Base-by-base conservation (phyloP, 2,888 invertebrate genomes). In the Carabus problematicus region DNA sequence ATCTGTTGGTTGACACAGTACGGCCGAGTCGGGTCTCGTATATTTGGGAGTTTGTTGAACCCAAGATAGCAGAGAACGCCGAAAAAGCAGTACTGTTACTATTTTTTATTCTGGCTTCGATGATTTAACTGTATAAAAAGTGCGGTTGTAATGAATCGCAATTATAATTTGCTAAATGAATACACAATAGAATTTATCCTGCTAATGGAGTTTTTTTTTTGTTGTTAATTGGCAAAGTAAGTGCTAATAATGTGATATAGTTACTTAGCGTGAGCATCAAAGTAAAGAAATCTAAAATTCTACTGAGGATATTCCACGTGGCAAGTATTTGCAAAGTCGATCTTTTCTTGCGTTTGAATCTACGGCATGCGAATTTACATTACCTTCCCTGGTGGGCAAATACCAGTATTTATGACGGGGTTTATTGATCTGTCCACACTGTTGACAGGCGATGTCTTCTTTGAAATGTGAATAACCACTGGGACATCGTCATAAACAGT, bases 21-120 rank as follows among this genome's bases (percentile, higher is more conserved):
- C 4, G 3, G 52, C 4, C 1, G 3, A 47, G 47, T 12, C 12
- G 16, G 29, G 42, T 43, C 29, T 41, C 14, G 29, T 29, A 29
- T 29, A 29, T 29, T 11, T 47, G 0, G 49, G 61, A 61, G 61
- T 61, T 61, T 61, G 61, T 61, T 61, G 61, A 61, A 61, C 61
- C 14, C 49, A 45, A 45, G 47, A 49, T 49, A 61, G 49, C 49
- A 12, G 39, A 47, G 40, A 29, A 40, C 60, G 45, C 14, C 11
- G 12, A 47, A 19, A 29, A 47, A 16, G 40, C 45, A n/a, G 49
- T 61, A 61, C 61, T 61, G 61, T 61, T 61, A 61, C 45, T 61
- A n/a, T 61, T 61, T 61, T 61, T 61, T 61, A 29, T n/a, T n/a
- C 61, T 61, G 18, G 39, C 29, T 18, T 16, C 61, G 47, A 43